These are phyloP conservation scores for Tetraneura akinire DNA, from an alignment of 1,140 invertebrate species.

Conservation along the genomic window DNA sequence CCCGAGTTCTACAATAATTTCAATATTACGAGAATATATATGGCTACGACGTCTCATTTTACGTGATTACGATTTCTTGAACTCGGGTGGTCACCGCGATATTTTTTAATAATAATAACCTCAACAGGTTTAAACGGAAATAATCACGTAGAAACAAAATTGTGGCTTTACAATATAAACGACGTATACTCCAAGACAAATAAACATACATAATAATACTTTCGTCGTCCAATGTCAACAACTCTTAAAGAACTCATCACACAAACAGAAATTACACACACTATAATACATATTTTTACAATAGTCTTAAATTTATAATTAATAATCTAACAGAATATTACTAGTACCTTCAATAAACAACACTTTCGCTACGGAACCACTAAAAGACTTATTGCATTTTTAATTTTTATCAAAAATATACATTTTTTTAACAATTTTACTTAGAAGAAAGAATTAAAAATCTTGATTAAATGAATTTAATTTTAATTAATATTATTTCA, in stretches of 20 bases:
- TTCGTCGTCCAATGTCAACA: constrained; percentile 1
- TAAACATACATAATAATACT: neutral
- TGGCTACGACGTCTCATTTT: neutral
- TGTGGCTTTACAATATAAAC: constrained; percentile 6
- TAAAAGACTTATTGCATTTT: neutral
- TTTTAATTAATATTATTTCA: no score
- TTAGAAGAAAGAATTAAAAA: no score
- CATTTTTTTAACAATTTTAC: no score
- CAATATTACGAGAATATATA: constrained; percentile 1
- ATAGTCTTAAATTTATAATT: no score
- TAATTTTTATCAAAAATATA: no score
- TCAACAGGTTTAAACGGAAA: constrained; percentile 25
- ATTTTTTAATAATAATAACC: constrained; percentile 29
- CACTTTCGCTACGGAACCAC: neutral
- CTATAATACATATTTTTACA: no score
- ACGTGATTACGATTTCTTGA: constrained; percentile 22
- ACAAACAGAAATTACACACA: neutral
- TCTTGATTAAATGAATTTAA: no score
- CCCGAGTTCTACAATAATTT: constrained; percentile 20
- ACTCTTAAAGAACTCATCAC: neutral
- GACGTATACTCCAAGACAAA: neutral
- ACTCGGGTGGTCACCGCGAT: constrained; percentile 38
- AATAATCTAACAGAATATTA: no score
- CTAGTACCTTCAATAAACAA: no score
- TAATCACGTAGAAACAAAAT: constrained; percentile 31